Percentiles rank a stretch among this genome's conserved stretches.
Evolutionary conservation across 2,888 invertebrate species (phyloP).

Genomic region (Campoletis raptor): DNA sequence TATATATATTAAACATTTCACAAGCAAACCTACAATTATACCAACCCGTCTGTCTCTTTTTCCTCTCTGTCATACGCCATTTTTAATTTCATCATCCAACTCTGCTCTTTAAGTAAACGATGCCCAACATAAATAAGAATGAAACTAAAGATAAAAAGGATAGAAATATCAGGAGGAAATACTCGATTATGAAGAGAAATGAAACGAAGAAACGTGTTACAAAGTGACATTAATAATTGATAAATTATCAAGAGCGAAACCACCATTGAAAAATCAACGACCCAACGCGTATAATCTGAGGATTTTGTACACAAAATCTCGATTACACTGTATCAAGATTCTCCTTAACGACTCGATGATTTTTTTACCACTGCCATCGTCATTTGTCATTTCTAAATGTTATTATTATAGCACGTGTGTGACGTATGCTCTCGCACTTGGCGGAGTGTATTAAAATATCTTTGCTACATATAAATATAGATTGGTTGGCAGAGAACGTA

Average conservation of each 20-base stretch:
- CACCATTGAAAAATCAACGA: constrained; percentile 30
- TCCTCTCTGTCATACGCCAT: neutral
- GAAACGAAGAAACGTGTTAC: constrained; percentile 10
- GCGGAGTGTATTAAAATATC: constrained; percentile 60
- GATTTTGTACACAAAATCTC: constrained; percentile 15
- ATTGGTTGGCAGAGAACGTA: constrained; percentile 48
- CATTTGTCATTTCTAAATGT: constrained; percentile 54
- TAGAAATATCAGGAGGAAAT: neutral
- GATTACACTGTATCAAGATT: constrained; percentile 42
- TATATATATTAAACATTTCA: constrained; percentile 14
- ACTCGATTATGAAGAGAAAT: constrained; percentile 6
- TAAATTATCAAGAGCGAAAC: neutral
- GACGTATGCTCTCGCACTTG: constrained; percentile 45
- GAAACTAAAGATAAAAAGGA: neutral
- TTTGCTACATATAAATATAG: constrained; percentile 69
- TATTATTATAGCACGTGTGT: constrained; percentile 58
- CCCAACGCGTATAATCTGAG: neutral
- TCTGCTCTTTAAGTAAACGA: constrained; percentile 57
- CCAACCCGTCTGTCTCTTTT: constrained; percentile 18
- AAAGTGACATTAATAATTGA: constrained; percentile 19
- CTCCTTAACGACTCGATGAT: constrained; percentile 53
- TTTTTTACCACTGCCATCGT: constrained; percentile 48
- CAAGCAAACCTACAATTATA: constrained; percentile 34
- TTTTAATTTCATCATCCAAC: constrained; percentile 47
- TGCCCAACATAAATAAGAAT: constrained; percentile 15